Conservation (phyloP, 2,797 vertebrate genomes). For the Intellagama lesueurii region DNA sequence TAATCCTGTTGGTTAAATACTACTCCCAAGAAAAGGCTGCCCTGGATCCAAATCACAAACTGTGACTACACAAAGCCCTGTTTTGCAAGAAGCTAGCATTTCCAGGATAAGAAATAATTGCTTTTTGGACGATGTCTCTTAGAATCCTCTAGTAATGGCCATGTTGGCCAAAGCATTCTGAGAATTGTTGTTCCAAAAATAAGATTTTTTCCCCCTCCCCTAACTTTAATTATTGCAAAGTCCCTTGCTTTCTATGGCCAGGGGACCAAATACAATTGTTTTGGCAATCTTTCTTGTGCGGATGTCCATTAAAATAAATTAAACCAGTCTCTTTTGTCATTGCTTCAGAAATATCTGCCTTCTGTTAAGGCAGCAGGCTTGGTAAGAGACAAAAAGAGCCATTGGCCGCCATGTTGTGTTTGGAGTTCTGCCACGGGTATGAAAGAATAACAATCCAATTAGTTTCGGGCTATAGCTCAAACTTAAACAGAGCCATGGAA, state of each 20-base stretch:
- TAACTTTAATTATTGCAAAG: not conserved
- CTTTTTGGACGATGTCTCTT: not conserved
- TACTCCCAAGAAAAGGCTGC: not conserved
- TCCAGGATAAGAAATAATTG: not conserved
- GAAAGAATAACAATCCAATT: not conserved
- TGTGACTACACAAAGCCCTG: not conserved
- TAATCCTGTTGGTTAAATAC: not conserved
- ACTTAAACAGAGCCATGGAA: no score
- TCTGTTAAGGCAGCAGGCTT: not conserved
- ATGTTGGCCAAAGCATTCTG: not conserved
- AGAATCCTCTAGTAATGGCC: not conserved
- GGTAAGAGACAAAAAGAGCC: not conserved
- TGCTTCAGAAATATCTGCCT: not conserved
- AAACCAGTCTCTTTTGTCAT: not conserved
- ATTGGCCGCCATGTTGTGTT: not conserved
- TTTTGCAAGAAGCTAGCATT: not conserved
- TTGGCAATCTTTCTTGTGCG: not conserved
- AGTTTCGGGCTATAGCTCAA: not conserved
- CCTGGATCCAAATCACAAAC: not conserved
- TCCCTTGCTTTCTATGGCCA: no score
- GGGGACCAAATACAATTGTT: not conserved
- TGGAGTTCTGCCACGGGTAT: not conserved
- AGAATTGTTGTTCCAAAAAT: not conserved
- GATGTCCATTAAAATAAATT: conserved; percentile 11
- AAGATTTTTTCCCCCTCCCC: not conserved